A percentile compares a stretch with the other conserved stretches of the same genome.
phyloP scores from a whole-genome alignment of 1,140 invertebrate species.

The Thalassaphorura encarpata region DNA sequence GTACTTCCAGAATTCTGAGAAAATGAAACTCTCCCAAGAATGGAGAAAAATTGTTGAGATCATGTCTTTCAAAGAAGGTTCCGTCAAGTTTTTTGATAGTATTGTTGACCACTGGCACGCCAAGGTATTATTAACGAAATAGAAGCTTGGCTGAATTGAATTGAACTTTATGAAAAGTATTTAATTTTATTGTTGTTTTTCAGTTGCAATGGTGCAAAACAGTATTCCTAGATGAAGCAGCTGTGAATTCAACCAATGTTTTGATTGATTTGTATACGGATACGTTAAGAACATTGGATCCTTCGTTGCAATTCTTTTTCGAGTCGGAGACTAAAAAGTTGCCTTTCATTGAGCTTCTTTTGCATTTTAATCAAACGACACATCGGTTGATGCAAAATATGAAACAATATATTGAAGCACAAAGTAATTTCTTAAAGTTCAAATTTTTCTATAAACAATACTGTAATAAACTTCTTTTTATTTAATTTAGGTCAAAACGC shows the following conservation, averaged over 20 bases:
- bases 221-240: constrained; percentile 20
- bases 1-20: constrained; percentile 32
- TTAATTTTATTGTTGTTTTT: not conserved
- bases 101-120: constrained; percentile 27
- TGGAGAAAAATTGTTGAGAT: constrained; percentile 29
- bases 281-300: constrained; percentile 21
- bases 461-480: too few relatives aligned
- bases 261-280: constrained; percentile 27
- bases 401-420: constrained; percentile 12
- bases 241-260: constrained; percentile 15
- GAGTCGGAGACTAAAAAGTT: constrained; percentile 28
- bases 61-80: constrained; percentile 26
- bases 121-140: constrained; percentile 21
- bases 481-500: not conserved
- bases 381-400: constrained; percentile 25
- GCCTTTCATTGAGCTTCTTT: constrained; percentile 26
- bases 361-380: constrained; percentile 28
- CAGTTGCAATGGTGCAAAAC: constrained; percentile 30
- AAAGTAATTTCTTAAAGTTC: constrained; percentile 15
- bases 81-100: constrained; percentile 24
- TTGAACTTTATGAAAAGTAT: not conserved
- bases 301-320: constrained; percentile 29
- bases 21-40: constrained; percentile 27
- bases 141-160: not conserved
- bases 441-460: too few relatives aligned